Evolutionary conservation across 2,888 invertebrate species (phyloP), one percentile per base, ranked within the genome.

Genomic region (Pachydiplax longipennis): DNA sequence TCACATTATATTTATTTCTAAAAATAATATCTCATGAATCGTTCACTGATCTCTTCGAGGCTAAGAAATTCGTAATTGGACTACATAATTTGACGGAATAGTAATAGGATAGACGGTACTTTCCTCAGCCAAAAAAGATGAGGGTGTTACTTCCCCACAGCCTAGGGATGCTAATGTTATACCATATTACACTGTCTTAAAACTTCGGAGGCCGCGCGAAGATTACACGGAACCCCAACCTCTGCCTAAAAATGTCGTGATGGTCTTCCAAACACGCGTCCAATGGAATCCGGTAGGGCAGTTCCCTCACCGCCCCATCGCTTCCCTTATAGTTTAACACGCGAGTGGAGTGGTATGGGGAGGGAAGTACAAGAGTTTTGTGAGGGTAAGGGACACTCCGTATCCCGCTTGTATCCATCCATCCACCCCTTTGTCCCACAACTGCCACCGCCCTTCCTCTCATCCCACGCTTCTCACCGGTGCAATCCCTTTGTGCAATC

Each of bases 391-490:
- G 83, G 87, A 87, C 35, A 87, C 35, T 61, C 37, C 87, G 87
- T 82, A 48, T 81, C 81, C 81, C 40, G 18, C 81, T 81, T 35
- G 81, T 83, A 58, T 87, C 87, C 87, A 87, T 61, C 87, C 61
- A 8, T 82, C 2, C 12, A 10, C 13, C 82, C 61, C 48, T 87
- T 83, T 83, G 83, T 83, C 83, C 25, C 65, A 65, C 65, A 65
- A 65, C 65, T 65, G 65, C 65, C 65, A 65, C 65, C 83, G 58
- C 83, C 53, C 82, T 12, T 12, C 81, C 81, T 18, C 81, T 15
- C 58, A 58, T 53, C 83, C 65, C 58, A 31, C 25, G 48, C 82
- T 83, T 15, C 58, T 25, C 87, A 61, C 87, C 87, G 87, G 58
- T 58, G 53, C 58, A 87, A 35, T 37, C 61, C 87, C 87, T 87